These are phyloP conservation scores for Australoheros facetus DNA, from an alignment of 2,797 vertebrate species.

Conservation along the genomic window DNA sequence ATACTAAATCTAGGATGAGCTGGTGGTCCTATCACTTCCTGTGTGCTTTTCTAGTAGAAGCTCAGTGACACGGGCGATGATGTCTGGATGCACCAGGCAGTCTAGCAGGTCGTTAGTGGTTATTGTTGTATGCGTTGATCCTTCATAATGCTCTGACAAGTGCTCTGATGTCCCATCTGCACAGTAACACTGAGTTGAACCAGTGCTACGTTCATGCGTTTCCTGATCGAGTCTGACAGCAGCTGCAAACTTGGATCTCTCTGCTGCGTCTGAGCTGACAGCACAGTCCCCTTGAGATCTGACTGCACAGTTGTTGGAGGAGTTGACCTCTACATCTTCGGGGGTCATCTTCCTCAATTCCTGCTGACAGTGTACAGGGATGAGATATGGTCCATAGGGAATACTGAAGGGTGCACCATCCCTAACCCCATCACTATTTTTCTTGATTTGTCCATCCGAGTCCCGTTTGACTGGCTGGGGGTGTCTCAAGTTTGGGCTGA, in stretches of 20 bases:
- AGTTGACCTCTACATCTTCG: slow-evolving; percentile 4
- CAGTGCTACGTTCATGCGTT: background rate
- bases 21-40: background rate
- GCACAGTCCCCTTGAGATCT: background rate
- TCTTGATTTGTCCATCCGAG: slow-evolving; percentile 37
- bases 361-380: slow-evolving; percentile 76
- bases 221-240: background rate
- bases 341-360: background rate
- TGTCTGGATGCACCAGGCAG: slow-evolving; percentile 89
- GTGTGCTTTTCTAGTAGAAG: slow-evolving; percentile 83
- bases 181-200: background rate
- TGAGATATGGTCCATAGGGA: slow-evolving; percentile 85
- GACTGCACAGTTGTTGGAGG: background rate
- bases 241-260: background rate
- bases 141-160: slow-evolving; percentile 10
- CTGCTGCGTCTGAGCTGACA: background rate
- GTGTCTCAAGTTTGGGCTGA: background rate
- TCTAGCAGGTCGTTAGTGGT: slow-evolving; percentile 92
- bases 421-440: background rate
- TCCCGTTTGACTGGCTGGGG: slow-evolving; percentile 63
- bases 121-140: slow-evolving; percentile 53
- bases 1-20: background rate
- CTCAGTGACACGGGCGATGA: slow-evolving; percentile 83
- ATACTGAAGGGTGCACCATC: slow-evolving; percentile 22
- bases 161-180: slow-evolving; percentile 5